A percentile compares a stretch with the other conserved stretches of the same genome.
Evolutionary conservation across 2,888 invertebrate species (phyloP).

Genomic region (Cistogaster globosa): DNA sequence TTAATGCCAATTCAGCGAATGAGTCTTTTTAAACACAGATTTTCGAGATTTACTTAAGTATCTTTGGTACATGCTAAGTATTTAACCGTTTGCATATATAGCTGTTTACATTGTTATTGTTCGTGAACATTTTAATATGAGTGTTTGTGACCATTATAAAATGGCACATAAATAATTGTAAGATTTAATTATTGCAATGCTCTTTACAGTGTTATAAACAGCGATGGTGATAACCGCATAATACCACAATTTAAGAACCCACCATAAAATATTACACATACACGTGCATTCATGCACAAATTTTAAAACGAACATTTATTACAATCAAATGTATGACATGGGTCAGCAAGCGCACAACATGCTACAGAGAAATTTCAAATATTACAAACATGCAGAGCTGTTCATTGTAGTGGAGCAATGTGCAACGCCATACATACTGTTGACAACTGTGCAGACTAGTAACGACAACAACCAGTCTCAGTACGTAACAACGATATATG

Average conservation of each 20-base stretch:
- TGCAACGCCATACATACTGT: constrained; percentile 14
- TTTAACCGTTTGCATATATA: not conserved
- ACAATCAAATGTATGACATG: constrained; percentile 54
- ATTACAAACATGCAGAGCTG: not conserved
- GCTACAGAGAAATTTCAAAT: constrained; percentile 11
- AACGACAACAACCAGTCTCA: constrained; percentile 25
- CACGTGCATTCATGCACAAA: not conserved
- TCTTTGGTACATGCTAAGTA: no score
- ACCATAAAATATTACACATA: constrained; percentile 10
- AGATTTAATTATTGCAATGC: constrained; percentile 63
- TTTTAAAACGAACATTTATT: constrained; percentile 35
- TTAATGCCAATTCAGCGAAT: no score
- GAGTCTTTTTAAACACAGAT: no score
- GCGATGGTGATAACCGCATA: constrained; percentile 46
- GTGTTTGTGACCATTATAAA: no score
- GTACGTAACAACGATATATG: constrained; percentile 49
- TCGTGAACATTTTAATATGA: constrained; percentile 16
- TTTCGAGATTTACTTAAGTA: no score
- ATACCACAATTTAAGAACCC: constrained; percentile 37
- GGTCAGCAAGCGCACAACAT: constrained; percentile 47
- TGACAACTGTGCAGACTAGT: constrained; percentile 1
- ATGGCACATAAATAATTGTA: constrained; percentile 47
- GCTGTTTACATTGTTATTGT: not conserved
- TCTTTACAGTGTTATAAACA: constrained; percentile 44
- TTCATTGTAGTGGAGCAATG: not conserved